Evolutionary conservation across 2,888 invertebrate species (phyloP).

Genomic region (Orgyia antiqua): DNA sequence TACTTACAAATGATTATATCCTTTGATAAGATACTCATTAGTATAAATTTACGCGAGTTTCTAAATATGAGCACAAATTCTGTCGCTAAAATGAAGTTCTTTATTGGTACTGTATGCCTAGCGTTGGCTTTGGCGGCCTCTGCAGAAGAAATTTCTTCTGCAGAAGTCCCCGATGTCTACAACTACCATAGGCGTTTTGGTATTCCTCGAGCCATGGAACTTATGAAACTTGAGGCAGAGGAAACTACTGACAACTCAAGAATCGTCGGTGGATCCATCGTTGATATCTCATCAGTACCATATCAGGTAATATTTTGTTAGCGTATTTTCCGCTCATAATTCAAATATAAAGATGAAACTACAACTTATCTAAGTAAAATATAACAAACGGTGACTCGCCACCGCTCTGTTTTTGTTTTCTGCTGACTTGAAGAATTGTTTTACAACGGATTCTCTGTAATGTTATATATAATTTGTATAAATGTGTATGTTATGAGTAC

Average conservation of each 20-base stretch:
- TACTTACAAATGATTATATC: not conserved
- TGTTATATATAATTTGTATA: no score
- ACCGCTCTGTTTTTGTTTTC: no score
- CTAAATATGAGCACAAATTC: no score
- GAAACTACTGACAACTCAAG: conserved; percentile 13
- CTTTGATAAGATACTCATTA: conserved; percentile 1
- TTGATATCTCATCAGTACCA: conserved; percentile 37
- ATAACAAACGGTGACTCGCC: no score
- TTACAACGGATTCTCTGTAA: no score
- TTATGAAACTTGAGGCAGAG: conserved; percentile 30
- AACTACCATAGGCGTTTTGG: conserved; percentile 40
- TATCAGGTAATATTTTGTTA: conserved; percentile 43
- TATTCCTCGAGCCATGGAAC: conserved; percentile 32
- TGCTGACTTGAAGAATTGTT: no score
- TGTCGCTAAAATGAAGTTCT: conserved; percentile 26
- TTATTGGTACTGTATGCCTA: conserved; percentile 19
- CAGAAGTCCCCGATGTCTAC: conserved; percentile 7
- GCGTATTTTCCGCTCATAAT: no score
- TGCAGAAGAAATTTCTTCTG: conserved; percentile 18
- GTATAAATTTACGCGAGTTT: conserved; percentile 3
- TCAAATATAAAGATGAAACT: no score
- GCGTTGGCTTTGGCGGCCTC: conserved; percentile 24
- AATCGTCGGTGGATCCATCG: conserved; percentile 37
- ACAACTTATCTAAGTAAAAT: no score
- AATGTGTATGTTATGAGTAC: no score